Percentiles rank a stretch among this genome's conserved stretches.
These are phyloP conservation scores for Platysteira castanea DNA, from an alignment of 2,113 vertebrate species.

Conservation along the genomic window DNA sequence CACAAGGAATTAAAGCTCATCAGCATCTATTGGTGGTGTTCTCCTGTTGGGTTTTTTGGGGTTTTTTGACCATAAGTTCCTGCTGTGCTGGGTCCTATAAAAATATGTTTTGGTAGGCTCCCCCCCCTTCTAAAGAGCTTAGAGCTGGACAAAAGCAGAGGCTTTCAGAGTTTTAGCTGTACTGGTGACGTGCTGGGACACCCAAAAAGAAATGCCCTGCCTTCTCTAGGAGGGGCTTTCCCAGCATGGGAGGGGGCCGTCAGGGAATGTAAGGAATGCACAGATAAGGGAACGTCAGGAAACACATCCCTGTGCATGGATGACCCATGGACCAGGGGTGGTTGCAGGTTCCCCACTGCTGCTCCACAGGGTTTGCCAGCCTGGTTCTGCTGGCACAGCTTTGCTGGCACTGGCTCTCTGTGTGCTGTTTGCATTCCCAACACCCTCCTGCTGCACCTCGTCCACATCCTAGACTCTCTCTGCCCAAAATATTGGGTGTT, in stretches of 20 bases:
- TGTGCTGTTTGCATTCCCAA: not conserved
- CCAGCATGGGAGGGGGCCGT: not conserved
- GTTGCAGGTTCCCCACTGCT: not conserved
- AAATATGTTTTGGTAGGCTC: not conserved
- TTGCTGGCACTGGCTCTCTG: not conserved
- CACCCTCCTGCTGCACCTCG: not conserved
- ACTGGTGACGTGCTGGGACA: not conserved
- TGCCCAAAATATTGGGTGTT: not conserved
- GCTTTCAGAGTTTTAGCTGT: not conserved
- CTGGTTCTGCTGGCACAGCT: not conserved
- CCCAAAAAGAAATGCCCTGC: not conserved
- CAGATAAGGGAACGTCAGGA: not conserved
- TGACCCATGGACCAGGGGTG: accelerated
- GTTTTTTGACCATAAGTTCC: not conserved
- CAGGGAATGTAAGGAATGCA: not conserved
- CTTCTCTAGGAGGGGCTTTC: not conserved
- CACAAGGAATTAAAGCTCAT: not conserved
- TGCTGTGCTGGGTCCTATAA: not conserved
- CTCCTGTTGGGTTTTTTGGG: accelerated
- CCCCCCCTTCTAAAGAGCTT: not conserved
- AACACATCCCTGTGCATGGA: not conserved
- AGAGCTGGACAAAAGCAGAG: not conserved
- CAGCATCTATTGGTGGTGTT: not conserved
- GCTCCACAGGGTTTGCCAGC: not conserved
- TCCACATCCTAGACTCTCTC: not conserved